A percentile compares a stretch with the other conserved stretches of the same genome.
Conservation (phyloP, 2,888 invertebrate genomes). For the Callyntrura guangdongensis region DNA sequence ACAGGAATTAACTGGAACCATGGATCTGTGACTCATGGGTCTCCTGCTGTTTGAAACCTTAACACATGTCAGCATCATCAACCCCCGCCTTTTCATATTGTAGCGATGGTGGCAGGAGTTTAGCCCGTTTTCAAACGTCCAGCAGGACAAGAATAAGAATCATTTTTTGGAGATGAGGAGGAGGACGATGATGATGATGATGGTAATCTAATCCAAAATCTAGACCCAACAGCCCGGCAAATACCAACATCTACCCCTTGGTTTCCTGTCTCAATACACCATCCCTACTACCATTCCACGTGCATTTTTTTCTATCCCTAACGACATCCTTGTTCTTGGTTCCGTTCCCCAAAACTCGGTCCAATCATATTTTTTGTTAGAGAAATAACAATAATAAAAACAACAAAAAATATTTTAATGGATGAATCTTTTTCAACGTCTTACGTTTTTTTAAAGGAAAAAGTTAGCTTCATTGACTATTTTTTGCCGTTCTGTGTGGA, state of each 20-base stretch:
- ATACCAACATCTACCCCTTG: background rate
- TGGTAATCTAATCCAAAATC: constrained; percentile 31
- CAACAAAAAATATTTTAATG: background rate
- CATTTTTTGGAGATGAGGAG: background rate
- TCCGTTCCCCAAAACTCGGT: background rate
- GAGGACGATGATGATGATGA: background rate
- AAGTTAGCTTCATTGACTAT: background rate
- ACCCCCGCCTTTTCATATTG: background rate
- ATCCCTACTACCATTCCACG: background rate
- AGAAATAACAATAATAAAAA: background rate
- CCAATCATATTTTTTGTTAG: background rate
- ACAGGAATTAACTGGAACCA: background rate
- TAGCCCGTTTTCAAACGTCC: background rate
- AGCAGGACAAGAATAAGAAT: background rate
- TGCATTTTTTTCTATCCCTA: background rate
- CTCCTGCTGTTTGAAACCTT: constrained; percentile 47
- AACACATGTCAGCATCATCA: constrained; percentile 45
- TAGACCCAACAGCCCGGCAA: background rate
- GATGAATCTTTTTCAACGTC: background rate
- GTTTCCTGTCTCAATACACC: background rate
- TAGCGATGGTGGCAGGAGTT: too few relatives aligned
- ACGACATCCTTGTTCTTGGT: background rate
- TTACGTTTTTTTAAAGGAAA: background rate
- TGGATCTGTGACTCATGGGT: constrained; percentile 37
- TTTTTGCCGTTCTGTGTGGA: background rate